These are phyloP conservation scores for Pachyseris speciosa DNA, from an alignment of 64 coral and sea anemone species.

Conservation along the genomic window DNA sequence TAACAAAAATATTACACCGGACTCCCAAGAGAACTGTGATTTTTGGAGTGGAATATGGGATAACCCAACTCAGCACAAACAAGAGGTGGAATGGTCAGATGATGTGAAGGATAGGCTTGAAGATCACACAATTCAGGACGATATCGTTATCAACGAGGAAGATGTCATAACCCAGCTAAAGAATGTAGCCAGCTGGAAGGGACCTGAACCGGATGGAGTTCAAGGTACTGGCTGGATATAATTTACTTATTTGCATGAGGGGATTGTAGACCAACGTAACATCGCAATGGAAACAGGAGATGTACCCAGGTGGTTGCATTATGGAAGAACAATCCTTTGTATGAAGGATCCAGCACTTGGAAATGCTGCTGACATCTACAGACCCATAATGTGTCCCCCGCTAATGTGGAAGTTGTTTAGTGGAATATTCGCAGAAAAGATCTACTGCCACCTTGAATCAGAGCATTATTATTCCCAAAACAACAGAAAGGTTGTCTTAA, in stretches of 20 bases:
- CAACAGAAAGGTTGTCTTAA: slow-evolving; percentile 46
- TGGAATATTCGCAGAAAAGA: slow-evolving; percentile 40
- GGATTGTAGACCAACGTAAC: slow-evolving; percentile 27
- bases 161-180: slow-evolving; percentile 23
- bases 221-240: slow-evolving; percentile 45
- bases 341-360: slow-evolving; percentile 26
- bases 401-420: slow-evolving; percentile 65
- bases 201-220: slow-evolving; percentile 40
- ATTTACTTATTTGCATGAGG: not conserved
- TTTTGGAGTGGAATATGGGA: slow-evolving; percentile 63
- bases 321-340: slow-evolving; percentile 25
- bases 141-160: slow-evolving; percentile 18
- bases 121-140: slow-evolving; percentile 21
- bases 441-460: slow-evolving; percentile 15
- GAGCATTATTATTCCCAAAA: not conserved
- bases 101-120: slow-evolving; percentile 12
- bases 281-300: not conserved
- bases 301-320: slow-evolving; percentile 3
- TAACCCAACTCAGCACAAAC: slow-evolving; percentile 24
- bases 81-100: slow-evolving; percentile 48
- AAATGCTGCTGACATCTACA: slow-evolving; percentile 28
- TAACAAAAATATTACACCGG: slow-evolving; percentile 38
- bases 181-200: not conserved
- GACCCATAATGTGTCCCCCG: slow-evolving; percentile 59
- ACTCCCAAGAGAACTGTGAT: slow-evolving; percentile 48